Evolutionary conservation across 2,888 invertebrate genomes (phyloP).

Genomic region (Rhamnusium bicolor): DNA sequence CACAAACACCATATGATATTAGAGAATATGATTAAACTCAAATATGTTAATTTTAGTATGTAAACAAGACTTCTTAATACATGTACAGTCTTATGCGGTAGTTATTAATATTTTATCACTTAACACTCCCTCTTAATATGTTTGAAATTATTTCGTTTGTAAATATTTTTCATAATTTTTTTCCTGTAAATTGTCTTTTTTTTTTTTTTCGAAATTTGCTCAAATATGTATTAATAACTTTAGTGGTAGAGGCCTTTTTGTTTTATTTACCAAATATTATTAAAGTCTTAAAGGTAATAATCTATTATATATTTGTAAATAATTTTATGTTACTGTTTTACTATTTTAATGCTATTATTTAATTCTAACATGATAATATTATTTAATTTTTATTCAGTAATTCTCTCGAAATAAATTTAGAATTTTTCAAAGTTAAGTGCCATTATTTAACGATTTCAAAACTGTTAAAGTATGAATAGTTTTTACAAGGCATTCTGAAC

Average conservation of each 20-base stretch:
- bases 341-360: slow-evolving; percentile 1
- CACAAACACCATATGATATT: background rate
- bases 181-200: background rate
- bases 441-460: slow-evolving; percentile 15
- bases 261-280: slow-evolving; percentile 33
- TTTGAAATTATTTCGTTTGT: background rate
- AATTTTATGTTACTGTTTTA: slow-evolving; percentile 10
- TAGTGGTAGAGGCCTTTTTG: slow-evolving; percentile 29
- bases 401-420: slow-evolving; percentile 11
- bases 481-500: slow-evolving; percentile 18
- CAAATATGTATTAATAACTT: slow-evolving; percentile 20
- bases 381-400: background rate
- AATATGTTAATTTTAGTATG: slow-evolving; percentile 12
- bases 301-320: slow-evolving; percentile 25
- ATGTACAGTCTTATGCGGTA: background rate
- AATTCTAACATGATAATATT: slow-evolving; percentile 18
- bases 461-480: slow-evolving; percentile 2
- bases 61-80: background rate
- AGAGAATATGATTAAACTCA: background rate
- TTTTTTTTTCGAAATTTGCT: slow-evolving; percentile 28
- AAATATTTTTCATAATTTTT: too few relatives aligned
- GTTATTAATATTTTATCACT: background rate
- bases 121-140: background rate
- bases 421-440: slow-evolving; percentile 26
- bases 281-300: slow-evolving; percentile 7